Conservation (phyloP, 2,888 invertebrate genomes). For the Drosophila merina region DNA sequence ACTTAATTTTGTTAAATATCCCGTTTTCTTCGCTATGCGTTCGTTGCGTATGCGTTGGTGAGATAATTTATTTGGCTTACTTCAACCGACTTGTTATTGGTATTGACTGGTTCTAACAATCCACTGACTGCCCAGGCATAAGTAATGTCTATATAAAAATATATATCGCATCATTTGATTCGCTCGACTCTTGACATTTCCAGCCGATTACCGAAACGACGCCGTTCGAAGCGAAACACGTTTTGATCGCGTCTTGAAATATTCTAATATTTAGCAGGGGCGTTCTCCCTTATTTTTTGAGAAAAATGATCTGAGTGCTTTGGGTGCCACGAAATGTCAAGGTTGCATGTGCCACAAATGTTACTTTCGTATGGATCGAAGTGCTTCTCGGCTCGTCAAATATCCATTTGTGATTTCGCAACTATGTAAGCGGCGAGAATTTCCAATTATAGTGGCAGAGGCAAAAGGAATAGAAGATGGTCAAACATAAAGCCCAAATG, state of each 20-base stretch:
- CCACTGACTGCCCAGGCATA: constrained; percentile 37
- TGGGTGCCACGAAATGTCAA: constrained; percentile 62
- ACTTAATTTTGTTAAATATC: background rate
- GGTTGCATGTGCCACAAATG: constrained; percentile 37
- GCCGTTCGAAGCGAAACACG: constrained; percentile 44
- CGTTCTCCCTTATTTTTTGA: constrained; percentile 43
- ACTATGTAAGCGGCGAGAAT: constrained; percentile 32
- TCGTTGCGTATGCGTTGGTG: too few relatives aligned
- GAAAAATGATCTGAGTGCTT: constrained; percentile 18
- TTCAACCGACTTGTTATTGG: constrained; percentile 44
- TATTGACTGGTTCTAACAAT: constrained; percentile 32
- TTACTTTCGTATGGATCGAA: background rate
- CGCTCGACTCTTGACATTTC: constrained; percentile 68
- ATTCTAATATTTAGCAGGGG: constrained; percentile 48
- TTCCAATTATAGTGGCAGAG: constrained; percentile 54
- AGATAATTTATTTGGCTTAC: constrained; percentile 34
- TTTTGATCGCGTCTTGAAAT: constrained; percentile 44
- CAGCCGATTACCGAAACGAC: constrained; percentile 28
- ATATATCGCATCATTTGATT: constrained; percentile 53
- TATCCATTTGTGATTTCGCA: constrained; percentile 35
- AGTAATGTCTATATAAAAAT: constrained; percentile 44
- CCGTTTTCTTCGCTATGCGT: constrained; percentile 1
- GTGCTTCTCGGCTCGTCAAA: constrained; percentile 31
- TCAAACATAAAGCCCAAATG: constrained; percentile 51
- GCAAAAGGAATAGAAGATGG: constrained; percentile 31